A percentile compares a stretch with the other conserved stretches of the same genome.
These are phyloP conservation scores for Brachylomia viminalis DNA, from an alignment of 2,888 invertebrate species.

Conservation along the genomic window DNA sequence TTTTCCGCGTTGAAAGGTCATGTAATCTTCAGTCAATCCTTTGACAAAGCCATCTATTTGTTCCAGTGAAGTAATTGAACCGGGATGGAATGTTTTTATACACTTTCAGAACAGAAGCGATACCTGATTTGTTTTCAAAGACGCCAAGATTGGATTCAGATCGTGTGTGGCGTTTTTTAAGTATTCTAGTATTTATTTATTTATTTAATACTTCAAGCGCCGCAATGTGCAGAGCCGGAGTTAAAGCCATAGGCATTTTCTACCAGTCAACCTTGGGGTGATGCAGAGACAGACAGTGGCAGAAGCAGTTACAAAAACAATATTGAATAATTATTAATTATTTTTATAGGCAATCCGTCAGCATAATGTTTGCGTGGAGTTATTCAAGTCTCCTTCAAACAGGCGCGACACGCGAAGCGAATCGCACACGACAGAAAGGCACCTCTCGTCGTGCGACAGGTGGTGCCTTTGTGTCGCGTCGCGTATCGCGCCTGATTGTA, in stretches of 20 bases:
- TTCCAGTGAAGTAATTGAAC: slow-evolving; percentile 5
- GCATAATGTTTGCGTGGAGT: neutral
- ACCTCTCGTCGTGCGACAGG: too few relatives aligned
- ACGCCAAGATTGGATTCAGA: slow-evolving; percentile 28
- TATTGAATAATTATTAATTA: too few relatives aligned
- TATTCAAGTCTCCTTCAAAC: too few relatives aligned
- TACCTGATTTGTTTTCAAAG: slow-evolving; percentile 43
- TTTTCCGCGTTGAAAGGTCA: neutral
- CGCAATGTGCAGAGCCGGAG: neutral
- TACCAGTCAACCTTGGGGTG: too few relatives aligned
- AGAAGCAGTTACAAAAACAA: neutral
- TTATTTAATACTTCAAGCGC: neutral
- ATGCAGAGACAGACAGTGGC: too few relatives aligned
- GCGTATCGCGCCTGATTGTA: too few relatives aligned
- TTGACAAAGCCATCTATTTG: slow-evolving; percentile 20
- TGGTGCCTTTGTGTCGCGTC: too few relatives aligned
- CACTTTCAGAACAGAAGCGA: slow-evolving; percentile 27
- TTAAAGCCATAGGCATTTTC: too few relatives aligned
- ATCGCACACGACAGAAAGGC: too few relatives aligned
- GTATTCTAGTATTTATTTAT: neutral
- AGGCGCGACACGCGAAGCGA: too few relatives aligned
- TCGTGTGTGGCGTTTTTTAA: slow-evolving; percentile 27
- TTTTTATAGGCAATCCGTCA: neutral
- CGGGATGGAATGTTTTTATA: slow-evolving; percentile 1
- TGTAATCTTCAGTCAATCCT: slow-evolving; percentile 1